Evolutionary conservation across 1,140 invertebrate species (phyloP).

Genomic region (Chionoecetes opilio): DNA sequence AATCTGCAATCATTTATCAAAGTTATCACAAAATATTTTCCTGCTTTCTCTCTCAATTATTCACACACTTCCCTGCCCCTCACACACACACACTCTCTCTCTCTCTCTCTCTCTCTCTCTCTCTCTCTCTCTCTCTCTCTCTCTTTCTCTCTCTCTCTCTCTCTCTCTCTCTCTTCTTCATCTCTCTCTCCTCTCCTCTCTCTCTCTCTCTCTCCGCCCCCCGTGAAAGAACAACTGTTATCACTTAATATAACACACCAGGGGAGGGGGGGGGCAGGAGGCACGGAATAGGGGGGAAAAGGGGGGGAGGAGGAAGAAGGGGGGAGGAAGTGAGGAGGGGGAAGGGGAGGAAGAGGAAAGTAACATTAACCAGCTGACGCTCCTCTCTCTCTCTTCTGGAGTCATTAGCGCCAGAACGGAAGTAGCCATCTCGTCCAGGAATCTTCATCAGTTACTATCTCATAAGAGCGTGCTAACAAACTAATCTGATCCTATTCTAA

Average conservation of each 20-base stretch:
- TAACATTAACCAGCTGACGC: background rate
- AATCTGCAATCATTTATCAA: too few species aligned
- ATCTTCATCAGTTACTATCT: too few species aligned
- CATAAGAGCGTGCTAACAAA: too few species aligned
- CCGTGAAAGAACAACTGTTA: background rate
- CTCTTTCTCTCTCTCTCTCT: background rate
- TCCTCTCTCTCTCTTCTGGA: background rate
- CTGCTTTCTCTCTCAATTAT: too few species aligned
- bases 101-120: background rate
- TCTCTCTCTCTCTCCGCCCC: background rate
- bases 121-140: background rate
- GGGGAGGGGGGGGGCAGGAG: background rate
- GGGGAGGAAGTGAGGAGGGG: background rate
- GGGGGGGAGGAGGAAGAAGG: background rate
- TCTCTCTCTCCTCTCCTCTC: background rate
- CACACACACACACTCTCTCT: background rate
- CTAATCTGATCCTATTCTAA: too few species aligned
- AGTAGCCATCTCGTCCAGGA: too few species aligned
- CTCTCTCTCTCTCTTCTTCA: background rate
- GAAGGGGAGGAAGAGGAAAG: background rate
- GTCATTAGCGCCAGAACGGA: too few species aligned
- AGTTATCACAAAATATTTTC: too few species aligned
- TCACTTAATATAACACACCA: constrained; percentile 4
- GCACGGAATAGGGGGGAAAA: too few species aligned
- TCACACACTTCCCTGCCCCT: background rate